A percentile compares a stretch with the other conserved stretches of the same genome.
phyloP scores from a whole-genome alignment of 2,113 vertebrate genomes.

The Cygnus atratus region DNA sequence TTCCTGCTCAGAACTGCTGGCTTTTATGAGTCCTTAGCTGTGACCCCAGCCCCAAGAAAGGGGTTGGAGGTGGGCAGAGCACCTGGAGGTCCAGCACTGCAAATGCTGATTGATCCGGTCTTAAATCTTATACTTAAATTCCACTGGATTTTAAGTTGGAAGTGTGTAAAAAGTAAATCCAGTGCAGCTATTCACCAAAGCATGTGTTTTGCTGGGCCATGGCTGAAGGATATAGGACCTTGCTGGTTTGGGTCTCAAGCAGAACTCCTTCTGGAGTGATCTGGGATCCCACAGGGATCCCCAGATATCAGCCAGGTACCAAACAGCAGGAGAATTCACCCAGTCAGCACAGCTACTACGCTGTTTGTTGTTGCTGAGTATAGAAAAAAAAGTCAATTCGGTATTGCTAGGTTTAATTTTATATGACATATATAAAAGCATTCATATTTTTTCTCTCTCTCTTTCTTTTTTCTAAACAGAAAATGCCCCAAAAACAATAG shows the following conservation, averaged over 20 bases:
- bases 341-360: not conserved
- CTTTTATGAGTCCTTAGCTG: not conserved
- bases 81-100: not conserved
- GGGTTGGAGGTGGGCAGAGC: not conserved
- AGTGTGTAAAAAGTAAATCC: not conserved
- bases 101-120: not conserved
- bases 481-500: constrained; percentile 97
- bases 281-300: not conserved
- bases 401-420: not conserved
- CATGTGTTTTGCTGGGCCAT: not conserved
- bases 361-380: not conserved
- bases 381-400: not conserved
- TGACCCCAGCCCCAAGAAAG: not conserved
- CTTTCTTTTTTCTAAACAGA: constrained; percentile 69
- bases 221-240: not conserved
- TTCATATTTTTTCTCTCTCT: not conserved
- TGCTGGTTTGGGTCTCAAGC: not conserved
- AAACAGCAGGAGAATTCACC: not conserved
- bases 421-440: not conserved
- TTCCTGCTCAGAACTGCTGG: not conserved
- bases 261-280: not conserved
- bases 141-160: not conserved
- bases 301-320: not conserved
- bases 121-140: not conserved
- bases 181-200: not conserved